Percentiles rank a stretch among this genome's conserved stretches.
These are phyloP conservation scores for Pundamilia nyererei DNA, from an alignment of 2,113 vertebrate species.

Conservation along the genomic window DNA sequence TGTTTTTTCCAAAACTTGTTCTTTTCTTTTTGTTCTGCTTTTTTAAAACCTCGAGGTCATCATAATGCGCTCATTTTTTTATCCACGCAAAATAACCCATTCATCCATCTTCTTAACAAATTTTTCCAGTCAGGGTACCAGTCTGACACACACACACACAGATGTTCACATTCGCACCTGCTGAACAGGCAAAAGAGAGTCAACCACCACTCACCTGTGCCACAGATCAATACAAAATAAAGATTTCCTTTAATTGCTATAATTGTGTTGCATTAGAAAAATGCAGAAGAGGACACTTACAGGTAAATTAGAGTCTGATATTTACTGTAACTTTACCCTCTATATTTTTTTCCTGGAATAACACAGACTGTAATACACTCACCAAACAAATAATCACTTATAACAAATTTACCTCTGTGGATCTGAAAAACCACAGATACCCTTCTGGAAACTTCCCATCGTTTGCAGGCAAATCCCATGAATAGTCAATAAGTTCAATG, in stretches of 20 bases:
- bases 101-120: background rate
- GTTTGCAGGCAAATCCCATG: background rate
- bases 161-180: background rate
- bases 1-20: background rate
- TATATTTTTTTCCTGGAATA: background rate
- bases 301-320: background rate
- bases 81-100: background rate
- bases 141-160: background rate
- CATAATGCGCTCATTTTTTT: background rate
- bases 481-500: constrained; percentile 25
- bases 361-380: background rate
- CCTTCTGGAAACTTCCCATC: background rate
- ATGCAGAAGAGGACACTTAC: background rate
- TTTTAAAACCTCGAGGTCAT: background rate
- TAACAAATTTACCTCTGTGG: background rate
- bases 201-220: background rate
- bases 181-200: background rate
- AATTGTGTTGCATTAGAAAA: background rate
- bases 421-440: background rate
- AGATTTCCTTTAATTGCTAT: background rate
- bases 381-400: background rate
- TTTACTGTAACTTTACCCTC: background rate
- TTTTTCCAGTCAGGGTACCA: background rate
- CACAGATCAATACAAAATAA: background rate
- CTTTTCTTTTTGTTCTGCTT: background rate